phyloP scores from a whole-genome alignment of 2,797 vertebrate species.

The Danio aesculapii region DNA sequence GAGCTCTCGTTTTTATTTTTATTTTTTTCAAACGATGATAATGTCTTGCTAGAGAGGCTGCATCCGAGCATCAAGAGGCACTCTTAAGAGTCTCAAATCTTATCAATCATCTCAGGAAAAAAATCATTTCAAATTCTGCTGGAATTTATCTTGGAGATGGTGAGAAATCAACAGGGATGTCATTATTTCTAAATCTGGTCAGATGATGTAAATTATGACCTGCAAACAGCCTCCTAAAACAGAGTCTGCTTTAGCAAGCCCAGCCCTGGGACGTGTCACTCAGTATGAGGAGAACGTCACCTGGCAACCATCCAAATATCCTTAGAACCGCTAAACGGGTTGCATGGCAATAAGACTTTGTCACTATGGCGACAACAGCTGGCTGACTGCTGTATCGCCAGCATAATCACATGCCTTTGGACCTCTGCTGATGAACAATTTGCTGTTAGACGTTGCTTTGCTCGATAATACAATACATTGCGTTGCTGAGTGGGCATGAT shows the following conservation, averaged over 20 bases:
- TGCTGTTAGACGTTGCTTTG: neutral
- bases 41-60: slow-evolving; percentile 57
- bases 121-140: slow-evolving; percentile 51
- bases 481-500: no score
- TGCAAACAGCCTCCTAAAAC: slow-evolving; percentile 40
- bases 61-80: slow-evolving; percentile 44
- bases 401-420: slow-evolving; percentile 19
- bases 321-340: slow-evolving; percentile 45
- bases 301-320: slow-evolving; percentile 57
- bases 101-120: slow-evolving; percentile 30
- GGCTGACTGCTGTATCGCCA: slow-evolving; percentile 32
- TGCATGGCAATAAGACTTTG: slow-evolving; percentile 46
- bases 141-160: slow-evolving; percentile 42
- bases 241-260: neutral
- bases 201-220: slow-evolving; percentile 52
- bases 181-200: slow-evolving; percentile 55
- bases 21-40: slow-evolving; percentile 54
- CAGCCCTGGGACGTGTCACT: slow-evolving; percentile 34
- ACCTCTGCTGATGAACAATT: slow-evolving; percentile 17
- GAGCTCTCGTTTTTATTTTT: slow-evolving; percentile 50
- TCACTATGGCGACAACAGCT: slow-evolving; percentile 45
- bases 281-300: slow-evolving; percentile 42
- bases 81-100: slow-evolving; percentile 26
- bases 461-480: no score
- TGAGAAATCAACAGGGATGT: slow-evolving; percentile 41